These are phyloP conservation scores for Lycorma delicatula DNA, from an alignment of 1,140 invertebrate genomes.

Conservation along the genomic window DNA sequence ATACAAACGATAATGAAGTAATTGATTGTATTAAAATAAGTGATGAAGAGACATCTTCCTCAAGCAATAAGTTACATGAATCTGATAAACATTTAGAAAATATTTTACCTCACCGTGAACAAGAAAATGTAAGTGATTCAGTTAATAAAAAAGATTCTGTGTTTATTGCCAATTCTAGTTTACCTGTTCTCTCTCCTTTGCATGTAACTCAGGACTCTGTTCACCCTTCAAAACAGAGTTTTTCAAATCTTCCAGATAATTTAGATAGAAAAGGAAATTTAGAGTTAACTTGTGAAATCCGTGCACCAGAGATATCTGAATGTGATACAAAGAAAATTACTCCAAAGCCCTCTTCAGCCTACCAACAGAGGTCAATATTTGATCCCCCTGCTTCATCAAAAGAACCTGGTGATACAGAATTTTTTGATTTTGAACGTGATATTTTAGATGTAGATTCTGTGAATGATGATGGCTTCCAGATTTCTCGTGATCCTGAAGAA, in stretches of 20 bases:
- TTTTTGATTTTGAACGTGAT: constrained; percentile 59
- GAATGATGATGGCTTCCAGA: constrained; percentile 51
- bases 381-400: constrained; percentile 55
- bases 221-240: no score
- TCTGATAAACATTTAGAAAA: no score
- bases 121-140: no score
- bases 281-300: background rate
- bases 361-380: constrained; percentile 54
- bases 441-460: constrained; percentile 49
- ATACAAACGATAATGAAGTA: no score
- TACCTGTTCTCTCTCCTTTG: no score
- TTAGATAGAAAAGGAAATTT: background rate
- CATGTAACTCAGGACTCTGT: no score
- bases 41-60: no score
- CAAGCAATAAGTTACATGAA: no score
- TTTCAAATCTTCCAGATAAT: background rate
- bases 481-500: constrained; percentile 50
- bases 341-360: constrained; percentile 26
- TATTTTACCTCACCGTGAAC: no score
- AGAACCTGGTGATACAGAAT: constrained; percentile 46
- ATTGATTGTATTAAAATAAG: no score
- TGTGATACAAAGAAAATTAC: constrained; percentile 28
- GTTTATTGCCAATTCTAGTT: no score
- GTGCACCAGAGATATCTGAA: background rate
- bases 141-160: no score